These are phyloP conservation scores for Drosophila pseudoananassae DNA, from an alignment of 1,140 invertebrate genomes.

Conservation along the genomic window DNA sequence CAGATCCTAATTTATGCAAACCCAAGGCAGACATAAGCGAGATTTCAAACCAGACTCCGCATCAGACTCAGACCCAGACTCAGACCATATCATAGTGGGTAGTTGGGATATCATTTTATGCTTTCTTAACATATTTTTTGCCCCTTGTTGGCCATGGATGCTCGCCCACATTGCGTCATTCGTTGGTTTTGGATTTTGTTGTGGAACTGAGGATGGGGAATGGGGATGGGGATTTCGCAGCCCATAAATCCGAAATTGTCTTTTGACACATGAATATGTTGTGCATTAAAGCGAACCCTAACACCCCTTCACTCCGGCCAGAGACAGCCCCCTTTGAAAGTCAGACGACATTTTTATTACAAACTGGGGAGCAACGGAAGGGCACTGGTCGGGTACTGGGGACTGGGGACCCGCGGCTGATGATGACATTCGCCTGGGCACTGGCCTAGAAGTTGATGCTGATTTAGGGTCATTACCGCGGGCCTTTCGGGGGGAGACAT, in stretches of 20 bases:
- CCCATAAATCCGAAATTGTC: constrained; percentile 83
- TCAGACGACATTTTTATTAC: constrained; percentile 71
- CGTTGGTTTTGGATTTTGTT: constrained; percentile 12
- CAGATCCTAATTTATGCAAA: constrained; percentile 75
- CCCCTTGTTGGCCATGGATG: constrained; percentile 7
- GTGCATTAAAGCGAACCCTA: constrained; percentile 69
- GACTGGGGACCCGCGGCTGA: constrained; percentile 46
- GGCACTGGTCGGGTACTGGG: neutral
- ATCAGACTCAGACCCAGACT: no score
- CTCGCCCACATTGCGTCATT: constrained; percentile 69
- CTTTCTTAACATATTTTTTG: constrained; percentile 81
- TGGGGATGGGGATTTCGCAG: constrained; percentile 65
- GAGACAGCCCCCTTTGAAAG: constrained; percentile 3
- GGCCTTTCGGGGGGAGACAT: constrained; percentile 22
- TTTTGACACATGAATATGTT: constrained; percentile 84
- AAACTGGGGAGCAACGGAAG: constrained; percentile 34
- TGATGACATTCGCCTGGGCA: constrained; percentile 75
- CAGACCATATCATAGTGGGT: constrained; percentile 42
- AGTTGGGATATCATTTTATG: constrained; percentile 78
- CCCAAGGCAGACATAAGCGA: constrained; percentile 62
- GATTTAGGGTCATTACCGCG: constrained; percentile 49
- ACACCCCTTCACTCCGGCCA: neutral
- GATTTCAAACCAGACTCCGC: constrained; percentile 50
- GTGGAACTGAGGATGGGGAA: constrained; percentile 6
- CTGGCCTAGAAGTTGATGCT: constrained; percentile 65